phyloP scores from a whole-genome alignment of 2,888 invertebrate genomes.

The Pristionchus maxplancki region DNA sequence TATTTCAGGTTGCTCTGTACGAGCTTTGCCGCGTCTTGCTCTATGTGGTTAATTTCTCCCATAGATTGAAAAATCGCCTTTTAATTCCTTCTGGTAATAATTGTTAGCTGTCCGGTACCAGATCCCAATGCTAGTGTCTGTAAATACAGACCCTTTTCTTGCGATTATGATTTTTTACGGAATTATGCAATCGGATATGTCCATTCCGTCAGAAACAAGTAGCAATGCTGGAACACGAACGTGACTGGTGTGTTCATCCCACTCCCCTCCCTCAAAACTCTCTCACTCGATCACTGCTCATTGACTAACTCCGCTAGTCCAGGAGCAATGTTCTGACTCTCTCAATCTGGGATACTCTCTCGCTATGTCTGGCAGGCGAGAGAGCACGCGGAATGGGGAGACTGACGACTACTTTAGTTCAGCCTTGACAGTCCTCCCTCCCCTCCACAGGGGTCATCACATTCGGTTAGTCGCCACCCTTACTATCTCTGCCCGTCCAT shows the following conservation, averaged over 20 bases:
- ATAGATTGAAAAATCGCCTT: no score
- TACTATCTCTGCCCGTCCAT: not conserved
- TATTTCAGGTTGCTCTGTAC: not conserved
- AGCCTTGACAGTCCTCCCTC: constrained; percentile 24
- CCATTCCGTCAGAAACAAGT: not conserved
- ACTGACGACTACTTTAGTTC: not conserved
- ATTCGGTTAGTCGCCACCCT: not conserved
- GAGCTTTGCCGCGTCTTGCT: not conserved
- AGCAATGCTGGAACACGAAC: not conserved
- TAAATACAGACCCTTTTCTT: no score
- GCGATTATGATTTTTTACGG: no score
- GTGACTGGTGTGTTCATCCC: not conserved
- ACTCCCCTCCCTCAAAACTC: not conserved
- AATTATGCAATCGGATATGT: no score
- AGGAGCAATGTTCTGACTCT: not conserved
- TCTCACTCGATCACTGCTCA: constrained; percentile 1
- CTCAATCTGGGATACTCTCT: not conserved
- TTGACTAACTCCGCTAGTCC: not conserved
- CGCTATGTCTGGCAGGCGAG: not conserved
- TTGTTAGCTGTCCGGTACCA: no score
- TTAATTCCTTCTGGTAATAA: no score
- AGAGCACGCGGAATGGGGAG: not conserved
- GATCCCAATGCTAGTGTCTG: no score
- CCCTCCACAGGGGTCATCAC: constrained; percentile 26
- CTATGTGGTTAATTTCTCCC: no score